A percentile compares a stretch with the other conserved stretches of the same genome.
phyloP scores from a whole-genome alignment of 2,888 invertebrate species.

The Hypomecis atomaria region DNA sequence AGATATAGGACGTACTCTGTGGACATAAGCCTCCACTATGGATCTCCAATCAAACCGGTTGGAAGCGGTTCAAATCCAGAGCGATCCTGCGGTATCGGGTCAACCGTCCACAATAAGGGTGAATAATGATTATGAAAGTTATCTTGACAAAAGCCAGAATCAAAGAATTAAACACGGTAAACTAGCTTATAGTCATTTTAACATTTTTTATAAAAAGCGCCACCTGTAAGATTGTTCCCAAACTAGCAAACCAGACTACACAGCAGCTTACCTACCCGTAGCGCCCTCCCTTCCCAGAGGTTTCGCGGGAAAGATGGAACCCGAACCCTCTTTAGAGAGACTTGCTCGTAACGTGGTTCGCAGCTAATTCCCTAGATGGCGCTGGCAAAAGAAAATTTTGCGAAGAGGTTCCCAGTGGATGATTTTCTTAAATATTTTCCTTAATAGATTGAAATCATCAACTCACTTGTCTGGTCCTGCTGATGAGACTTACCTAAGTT shows the following conservation, averaged over 20 bases:
- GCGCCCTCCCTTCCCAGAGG: conserved; percentile 9
- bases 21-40: no score
- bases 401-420: not conserved
- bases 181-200: no score
- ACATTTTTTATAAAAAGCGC: conserved; percentile 17
- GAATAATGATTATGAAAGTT: no score
- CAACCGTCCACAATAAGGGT: no score
- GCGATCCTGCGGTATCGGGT: no score
- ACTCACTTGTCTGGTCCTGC: not conserved
- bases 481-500: not conserved
- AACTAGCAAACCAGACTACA: not conserved
- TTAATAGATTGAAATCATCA: not conserved
- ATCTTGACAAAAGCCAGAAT: no score
- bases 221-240: conserved; percentile 21
- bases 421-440: not conserved
- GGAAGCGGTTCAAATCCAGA: no score
- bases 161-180: no score
- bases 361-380: conserved; percentile 41
- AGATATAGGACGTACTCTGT: no score
- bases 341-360: conserved; percentile 29
- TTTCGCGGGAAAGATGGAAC: not conserved
- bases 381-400: conserved; percentile 31
- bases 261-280: not conserved
- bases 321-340: conserved; percentile 24
- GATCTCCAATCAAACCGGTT: no score